A percentile compares a stretch with the other conserved stretches of the same genome.
phyloP scores from a whole-genome alignment of 2,113 vertebrate species.

The Bubalus kerabau region DNA sequence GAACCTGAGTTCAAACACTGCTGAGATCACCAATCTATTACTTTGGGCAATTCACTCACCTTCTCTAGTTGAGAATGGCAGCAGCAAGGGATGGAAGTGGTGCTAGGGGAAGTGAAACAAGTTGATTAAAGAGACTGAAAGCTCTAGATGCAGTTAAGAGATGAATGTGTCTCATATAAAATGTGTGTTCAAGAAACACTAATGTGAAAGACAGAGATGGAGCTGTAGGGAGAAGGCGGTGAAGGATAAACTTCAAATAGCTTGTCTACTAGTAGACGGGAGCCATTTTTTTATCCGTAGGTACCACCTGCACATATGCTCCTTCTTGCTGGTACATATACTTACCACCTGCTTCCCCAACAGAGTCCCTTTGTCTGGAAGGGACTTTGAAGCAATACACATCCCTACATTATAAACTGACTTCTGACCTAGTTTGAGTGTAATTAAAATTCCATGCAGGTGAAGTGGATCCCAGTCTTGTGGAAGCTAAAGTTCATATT shows the following conservation, averaged over 20 bases:
- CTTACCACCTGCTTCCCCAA: not conserved
- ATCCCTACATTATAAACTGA: not conserved
- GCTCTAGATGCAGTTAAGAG: not conserved
- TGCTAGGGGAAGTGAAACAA: not conserved
- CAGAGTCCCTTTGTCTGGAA: not conserved
- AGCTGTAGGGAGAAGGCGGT: not conserved
- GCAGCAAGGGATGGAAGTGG: not conserved
- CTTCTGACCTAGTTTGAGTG: not conserved
- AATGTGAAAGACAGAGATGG: not conserved
- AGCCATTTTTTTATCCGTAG: not conserved
- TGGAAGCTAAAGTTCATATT: not conserved
- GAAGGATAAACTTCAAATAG: no score
- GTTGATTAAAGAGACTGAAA: not conserved
- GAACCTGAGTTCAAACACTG: not conserved
- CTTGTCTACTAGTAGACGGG: not conserved
- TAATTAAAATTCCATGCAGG: not conserved
- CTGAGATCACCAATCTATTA: not conserved
- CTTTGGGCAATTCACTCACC: not conserved
- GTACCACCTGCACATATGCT: not conserved
- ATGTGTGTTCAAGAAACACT: not conserved
- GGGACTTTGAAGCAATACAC: not conserved
- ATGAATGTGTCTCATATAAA: not conserved
- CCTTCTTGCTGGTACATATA: not conserved
- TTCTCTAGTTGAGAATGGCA: not conserved
- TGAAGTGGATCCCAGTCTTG: not conserved